These are phyloP conservation scores for Paguma larvata DNA, from an alignment of 2,797 vertebrate genomes.

Conservation along the genomic window DNA sequence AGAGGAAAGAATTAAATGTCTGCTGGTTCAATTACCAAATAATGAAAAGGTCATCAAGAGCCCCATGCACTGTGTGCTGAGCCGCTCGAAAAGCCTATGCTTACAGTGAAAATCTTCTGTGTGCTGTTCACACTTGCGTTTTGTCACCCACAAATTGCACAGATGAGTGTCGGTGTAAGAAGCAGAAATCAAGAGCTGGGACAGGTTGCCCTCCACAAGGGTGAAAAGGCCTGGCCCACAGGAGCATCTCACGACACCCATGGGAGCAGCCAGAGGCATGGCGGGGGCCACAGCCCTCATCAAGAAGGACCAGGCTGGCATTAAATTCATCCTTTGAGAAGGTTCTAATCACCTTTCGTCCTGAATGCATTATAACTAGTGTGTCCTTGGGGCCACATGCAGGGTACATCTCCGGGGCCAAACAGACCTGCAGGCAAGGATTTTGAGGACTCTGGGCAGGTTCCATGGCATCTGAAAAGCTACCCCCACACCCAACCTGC, in stretches of 20 bases:
- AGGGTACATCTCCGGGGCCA: background rate
- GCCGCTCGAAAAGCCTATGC: slow-evolving; percentile 70
- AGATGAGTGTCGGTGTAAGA: background rate
- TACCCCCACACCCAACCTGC: background rate
- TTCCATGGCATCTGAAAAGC: background rate
- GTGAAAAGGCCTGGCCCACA: background rate
- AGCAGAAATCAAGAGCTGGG: slow-evolving; percentile 38
- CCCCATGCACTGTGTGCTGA: slow-evolving; percentile 59
- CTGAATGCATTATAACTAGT: background rate
- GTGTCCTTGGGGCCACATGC: background rate
- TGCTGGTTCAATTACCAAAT: slow-evolving; percentile 80
- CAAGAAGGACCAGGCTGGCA: background rate
- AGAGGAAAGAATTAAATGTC: slow-evolving; percentile 81
- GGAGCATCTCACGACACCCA: background rate
- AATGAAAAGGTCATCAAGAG: slow-evolving; percentile 81
- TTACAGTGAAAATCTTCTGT: slow-evolving; percentile 65
- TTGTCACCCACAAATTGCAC: slow-evolving; percentile 57
- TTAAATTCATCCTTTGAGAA: background rate
- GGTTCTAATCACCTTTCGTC: background rate
- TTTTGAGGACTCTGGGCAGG: background rate
- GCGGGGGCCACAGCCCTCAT: background rate
- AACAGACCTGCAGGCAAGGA: background rate
- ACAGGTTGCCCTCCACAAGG: background rate
- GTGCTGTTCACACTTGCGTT: slow-evolving; percentile 62
- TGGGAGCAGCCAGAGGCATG: accelerated